These are phyloP conservation scores for Rafetus swinhoei DNA, from an alignment of 2,113 vertebrate genomes.

Conservation along the genomic window DNA sequence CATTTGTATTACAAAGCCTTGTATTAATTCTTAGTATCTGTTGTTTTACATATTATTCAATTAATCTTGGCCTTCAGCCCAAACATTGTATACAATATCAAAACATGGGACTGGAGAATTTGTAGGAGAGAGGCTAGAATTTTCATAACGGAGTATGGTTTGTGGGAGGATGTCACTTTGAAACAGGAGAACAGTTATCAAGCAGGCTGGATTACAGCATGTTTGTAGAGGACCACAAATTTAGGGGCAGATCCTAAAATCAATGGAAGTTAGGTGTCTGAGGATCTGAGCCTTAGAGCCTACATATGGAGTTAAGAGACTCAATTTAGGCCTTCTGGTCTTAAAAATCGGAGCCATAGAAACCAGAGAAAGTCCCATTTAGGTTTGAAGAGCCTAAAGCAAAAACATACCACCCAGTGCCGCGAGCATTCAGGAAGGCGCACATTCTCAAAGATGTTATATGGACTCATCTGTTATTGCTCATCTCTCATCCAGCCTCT, in stretches of 20 bases:
- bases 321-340: background rate
- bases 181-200: background rate
- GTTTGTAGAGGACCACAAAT: background rate
- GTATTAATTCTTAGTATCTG: conserved; percentile 78
- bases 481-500: background rate
- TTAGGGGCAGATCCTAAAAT: background rate
- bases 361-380: background rate
- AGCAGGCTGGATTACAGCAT: background rate
- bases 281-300: background rate
- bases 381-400: background rate
- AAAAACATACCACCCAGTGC: background rate
- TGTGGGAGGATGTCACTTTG: background rate
- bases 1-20: conserved; percentile 72
- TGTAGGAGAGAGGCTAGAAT: conserved; percentile 45
- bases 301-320: background rate
- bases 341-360: background rate
- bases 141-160: conserved; percentile 51
- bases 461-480: background rate
- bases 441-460: background rate
- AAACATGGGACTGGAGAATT: conserved; percentile 47
- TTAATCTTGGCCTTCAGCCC: conserved; percentile 75
- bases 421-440: background rate
- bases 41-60: conserved; percentile 83
- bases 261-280: background rate
- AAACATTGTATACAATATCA: conserved; percentile 55